phyloP scores from a whole-genome alignment of 2,797 vertebrate genomes.

The Sardinella longiceps region DNA sequence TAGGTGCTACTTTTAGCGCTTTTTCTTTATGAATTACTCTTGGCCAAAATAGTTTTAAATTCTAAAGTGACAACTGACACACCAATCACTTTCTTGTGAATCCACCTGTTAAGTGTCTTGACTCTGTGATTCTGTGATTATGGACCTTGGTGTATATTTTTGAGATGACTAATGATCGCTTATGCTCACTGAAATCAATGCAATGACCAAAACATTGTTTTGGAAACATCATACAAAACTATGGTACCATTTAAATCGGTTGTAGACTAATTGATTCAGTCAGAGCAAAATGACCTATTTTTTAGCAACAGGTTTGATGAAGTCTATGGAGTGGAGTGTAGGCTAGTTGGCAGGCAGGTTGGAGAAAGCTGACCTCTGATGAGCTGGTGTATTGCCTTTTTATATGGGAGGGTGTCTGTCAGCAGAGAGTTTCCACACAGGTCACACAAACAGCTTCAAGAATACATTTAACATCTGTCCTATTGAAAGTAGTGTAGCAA shows the following conservation, averaged over 20 bases:
- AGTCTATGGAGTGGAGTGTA: neutral
- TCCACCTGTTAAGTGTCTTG: too few relatives aligned
- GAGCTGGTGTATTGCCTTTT: neutral
- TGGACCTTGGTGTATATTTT: too few relatives aligned
- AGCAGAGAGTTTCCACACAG: too few relatives aligned
- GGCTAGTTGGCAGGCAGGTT: neutral
- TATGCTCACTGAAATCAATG: neutral
- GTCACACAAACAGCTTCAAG: too few relatives aligned
- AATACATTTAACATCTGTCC: too few relatives aligned
- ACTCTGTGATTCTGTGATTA: too few relatives aligned
- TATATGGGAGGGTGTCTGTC: neutral
- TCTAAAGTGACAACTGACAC: too few relatives aligned
- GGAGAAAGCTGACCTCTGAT: neutral
- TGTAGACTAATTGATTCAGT: neutral
- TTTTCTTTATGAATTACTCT: too few relatives aligned
- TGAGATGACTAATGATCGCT: neutral
- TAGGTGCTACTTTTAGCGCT: too few relatives aligned
- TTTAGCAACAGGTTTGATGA: neutral
- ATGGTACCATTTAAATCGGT: neutral
- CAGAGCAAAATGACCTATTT: neutral
- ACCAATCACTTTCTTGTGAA: too few relatives aligned
- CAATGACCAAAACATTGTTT: neutral
- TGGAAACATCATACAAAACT: neutral
- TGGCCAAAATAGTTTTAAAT: too few relatives aligned
- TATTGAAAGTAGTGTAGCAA: too few relatives aligned